A percentile compares a stretch with the other conserved stretches of the same genome.
These are phyloP conservation scores for Clivina fossor DNA, from an alignment of 2,888 invertebrate genomes.

Conservation along the genomic window DNA sequence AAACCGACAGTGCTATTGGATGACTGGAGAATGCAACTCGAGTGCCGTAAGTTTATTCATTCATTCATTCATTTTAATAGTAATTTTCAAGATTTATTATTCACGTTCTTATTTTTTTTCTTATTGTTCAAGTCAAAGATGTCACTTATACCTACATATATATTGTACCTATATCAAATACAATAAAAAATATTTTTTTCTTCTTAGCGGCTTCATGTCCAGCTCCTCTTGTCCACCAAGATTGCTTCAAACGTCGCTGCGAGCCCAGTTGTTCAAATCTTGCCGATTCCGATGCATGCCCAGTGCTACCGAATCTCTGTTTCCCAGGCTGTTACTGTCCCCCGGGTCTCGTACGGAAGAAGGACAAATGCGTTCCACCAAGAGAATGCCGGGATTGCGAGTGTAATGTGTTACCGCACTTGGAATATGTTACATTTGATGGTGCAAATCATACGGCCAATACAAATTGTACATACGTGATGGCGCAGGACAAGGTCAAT, in stretches of 20 bases:
- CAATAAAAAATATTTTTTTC: constrained; percentile 13
- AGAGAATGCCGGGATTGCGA: constrained; percentile 76
- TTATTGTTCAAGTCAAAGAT: no score
- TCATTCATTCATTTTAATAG: no score
- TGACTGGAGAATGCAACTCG: constrained; percentile 69
- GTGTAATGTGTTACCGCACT: constrained; percentile 72
- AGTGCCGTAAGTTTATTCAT: constrained; percentile 64
- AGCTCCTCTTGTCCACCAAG: constrained; percentile 75
- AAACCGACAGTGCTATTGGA: constrained; percentile 65
- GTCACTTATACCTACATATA: no score
- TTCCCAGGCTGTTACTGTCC: constrained; percentile 86
- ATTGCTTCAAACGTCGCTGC: constrained; percentile 78
- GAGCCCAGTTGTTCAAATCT: constrained; percentile 73
- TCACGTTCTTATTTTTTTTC: no score
- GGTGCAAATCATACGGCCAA: constrained; percentile 75
- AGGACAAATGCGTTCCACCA: constrained; percentile 68
- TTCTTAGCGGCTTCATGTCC: constrained; percentile 69
- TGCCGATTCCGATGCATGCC: constrained; percentile 62
- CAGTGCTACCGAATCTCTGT: constrained; percentile 66
- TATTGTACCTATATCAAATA: no score
- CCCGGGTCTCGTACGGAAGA: constrained; percentile 68
- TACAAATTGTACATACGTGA: constrained; percentile 83
- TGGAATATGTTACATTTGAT: constrained; percentile 83
- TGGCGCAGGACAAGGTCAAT: constrained; percentile 64
- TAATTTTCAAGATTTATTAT: no score